These are phyloP conservation scores for Sciurus vulgaris DNA, from an alignment of 2,797 vertebrate genomes.

Conservation along the genomic window DNA sequence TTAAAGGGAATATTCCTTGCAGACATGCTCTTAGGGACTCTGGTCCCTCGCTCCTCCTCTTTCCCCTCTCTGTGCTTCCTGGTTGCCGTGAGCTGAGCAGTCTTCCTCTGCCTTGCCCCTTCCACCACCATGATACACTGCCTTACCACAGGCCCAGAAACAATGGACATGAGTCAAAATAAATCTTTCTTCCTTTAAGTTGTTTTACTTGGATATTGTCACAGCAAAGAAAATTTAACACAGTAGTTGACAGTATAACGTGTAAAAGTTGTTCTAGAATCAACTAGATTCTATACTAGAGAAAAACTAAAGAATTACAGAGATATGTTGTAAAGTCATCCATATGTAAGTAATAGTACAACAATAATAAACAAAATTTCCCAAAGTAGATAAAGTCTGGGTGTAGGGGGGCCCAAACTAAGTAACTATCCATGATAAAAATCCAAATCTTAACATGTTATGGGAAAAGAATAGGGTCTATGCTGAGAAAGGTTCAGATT, in stretches of 20 bases:
- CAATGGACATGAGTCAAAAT: too few relatives aligned
- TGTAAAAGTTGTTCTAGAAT: constrained; percentile 7
- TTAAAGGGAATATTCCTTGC: too few relatives aligned
- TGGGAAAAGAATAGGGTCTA: not conserved
- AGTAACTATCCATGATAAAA: constrained; percentile 40
- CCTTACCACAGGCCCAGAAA: too few relatives aligned
- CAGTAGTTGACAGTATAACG: not conserved
- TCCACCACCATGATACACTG: too few relatives aligned
- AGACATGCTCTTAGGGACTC: too few relatives aligned
- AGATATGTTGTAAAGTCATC: not conserved
- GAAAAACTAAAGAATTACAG: constrained; percentile 9
- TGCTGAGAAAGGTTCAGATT: not conserved
- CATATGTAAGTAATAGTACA: constrained; percentile 4
- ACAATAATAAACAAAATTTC: constrained; percentile 35
- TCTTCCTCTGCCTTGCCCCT: too few relatives aligned
- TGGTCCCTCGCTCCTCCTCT: too few relatives aligned
- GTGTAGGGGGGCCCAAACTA: not conserved
- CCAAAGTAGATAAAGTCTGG: not conserved
- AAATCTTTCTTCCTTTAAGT: not conserved
- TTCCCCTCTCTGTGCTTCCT: too few relatives aligned
- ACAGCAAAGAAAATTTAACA: not conserved
- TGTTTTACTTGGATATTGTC: not conserved
- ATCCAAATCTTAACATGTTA: not conserved
- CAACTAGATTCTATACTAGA: constrained; percentile 18
- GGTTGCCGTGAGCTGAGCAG: too few relatives aligned